These are phyloP conservation scores for Triops cancriformis DNA, from an alignment of 1,140 invertebrate species.

Conservation along the genomic window DNA sequence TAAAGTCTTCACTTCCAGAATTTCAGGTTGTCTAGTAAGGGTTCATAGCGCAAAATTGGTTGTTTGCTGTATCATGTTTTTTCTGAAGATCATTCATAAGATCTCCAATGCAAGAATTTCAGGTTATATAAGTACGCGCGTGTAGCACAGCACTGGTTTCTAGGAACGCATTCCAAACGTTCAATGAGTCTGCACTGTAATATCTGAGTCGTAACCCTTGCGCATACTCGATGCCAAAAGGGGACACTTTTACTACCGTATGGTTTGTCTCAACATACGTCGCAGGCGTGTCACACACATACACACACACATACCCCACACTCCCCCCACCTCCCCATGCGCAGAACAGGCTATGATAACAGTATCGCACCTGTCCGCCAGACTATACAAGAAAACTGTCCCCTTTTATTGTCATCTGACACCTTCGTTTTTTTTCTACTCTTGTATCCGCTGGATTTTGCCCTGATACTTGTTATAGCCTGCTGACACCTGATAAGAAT, in stretches of 20 bases:
- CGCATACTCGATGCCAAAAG: neutral
- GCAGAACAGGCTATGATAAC: neutral
- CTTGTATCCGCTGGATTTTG: neutral
- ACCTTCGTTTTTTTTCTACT: neutral
- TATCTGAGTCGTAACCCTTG: neutral
- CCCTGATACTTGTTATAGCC: neutral
- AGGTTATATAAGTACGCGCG: too few species aligned
- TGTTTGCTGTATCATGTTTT: too few species aligned
- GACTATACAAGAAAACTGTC: neutral
- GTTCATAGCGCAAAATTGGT: too few species aligned
- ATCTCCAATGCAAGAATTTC: too few species aligned
- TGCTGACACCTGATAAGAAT: conserved; percentile 5
- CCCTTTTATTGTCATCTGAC: neutral
- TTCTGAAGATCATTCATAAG: too few species aligned
- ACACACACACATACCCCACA: neutral
- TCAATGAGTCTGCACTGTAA: too few species aligned
- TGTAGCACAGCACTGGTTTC: too few species aligned
- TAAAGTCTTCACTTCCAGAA: too few species aligned
- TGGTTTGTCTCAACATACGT: neutral
- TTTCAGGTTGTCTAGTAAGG: too few species aligned
- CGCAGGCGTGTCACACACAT: conserved; percentile 2
- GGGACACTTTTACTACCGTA: conserved; percentile 5
- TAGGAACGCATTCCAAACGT: too few species aligned
- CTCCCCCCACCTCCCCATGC: neutral
- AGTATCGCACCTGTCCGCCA: neutral